These are phyloP conservation scores for Rhinella marina DNA, from an alignment of 2,797 vertebrate species.

Conservation along the genomic window DNA sequence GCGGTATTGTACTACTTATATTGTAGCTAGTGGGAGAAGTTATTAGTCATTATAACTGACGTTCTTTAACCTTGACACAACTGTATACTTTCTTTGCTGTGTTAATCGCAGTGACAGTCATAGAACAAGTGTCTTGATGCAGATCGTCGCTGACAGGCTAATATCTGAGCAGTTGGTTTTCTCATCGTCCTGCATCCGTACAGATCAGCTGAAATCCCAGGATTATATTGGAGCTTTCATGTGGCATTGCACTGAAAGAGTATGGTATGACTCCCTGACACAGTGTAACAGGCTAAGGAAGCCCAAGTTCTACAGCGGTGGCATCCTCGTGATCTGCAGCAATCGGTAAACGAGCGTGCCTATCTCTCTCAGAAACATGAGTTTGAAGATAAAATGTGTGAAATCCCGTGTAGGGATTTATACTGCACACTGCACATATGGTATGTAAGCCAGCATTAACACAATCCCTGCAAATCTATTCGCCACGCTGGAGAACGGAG, in stretches of 20 bases:
- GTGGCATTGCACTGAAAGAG: conserved; percentile 67
- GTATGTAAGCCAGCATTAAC: conserved; percentile 75
- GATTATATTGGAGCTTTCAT: conserved; percentile 66
- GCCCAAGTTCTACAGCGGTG: conserved; percentile 54
- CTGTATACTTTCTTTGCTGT: neutral
- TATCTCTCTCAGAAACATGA: conserved; percentile 71
- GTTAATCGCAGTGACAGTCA: neutral
- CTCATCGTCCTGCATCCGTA: conserved; percentile 24
- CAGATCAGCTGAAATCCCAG: conserved; percentile 64
- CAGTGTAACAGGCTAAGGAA: conserved; percentile 72
- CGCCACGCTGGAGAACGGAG: conserved; percentile 73
- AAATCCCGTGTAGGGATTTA: conserved; percentile 68
- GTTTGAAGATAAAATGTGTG: conserved; percentile 66
- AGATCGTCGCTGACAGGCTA: conserved; percentile 18
- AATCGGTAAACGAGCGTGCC: conserved; percentile 70
- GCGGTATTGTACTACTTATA: neutral
- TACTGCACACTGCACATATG: conserved; percentile 71
- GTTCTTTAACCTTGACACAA: neutral
- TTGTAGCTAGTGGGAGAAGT: neutral
- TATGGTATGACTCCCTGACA: conserved; percentile 72
- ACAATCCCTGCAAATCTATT: conserved; percentile 77
- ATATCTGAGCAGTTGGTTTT: conserved; percentile 21
- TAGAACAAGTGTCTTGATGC: neutral
- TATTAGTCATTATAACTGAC: neutral
- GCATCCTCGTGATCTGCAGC: conserved; percentile 64